phyloP scores from a whole-genome alignment of 1,140 invertebrate genomes.

The Drosophila carrolli region DNA sequence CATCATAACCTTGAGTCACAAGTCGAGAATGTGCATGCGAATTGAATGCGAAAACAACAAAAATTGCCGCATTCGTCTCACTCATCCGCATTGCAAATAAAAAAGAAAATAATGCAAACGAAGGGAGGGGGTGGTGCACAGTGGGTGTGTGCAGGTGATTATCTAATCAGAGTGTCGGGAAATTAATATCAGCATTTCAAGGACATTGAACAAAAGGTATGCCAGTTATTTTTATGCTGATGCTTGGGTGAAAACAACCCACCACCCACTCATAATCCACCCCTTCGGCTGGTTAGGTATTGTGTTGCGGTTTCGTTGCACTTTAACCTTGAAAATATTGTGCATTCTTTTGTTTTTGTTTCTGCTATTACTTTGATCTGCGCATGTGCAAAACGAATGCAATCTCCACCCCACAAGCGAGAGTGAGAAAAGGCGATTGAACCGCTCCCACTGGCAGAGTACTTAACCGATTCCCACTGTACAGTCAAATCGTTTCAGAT shows the following conservation, averaged over 20 bases:
- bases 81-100: slow-evolving; percentile 40
- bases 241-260: slow-evolving; percentile 7
- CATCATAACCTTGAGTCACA: slow-evolving; percentile 79
- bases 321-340: slow-evolving; percentile 83
- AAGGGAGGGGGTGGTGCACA: neutral
- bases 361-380: slow-evolving; percentile 7
- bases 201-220: slow-evolving; percentile 58
- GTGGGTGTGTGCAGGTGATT: slow-evolving; percentile 39
- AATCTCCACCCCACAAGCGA: slow-evolving; percentile 7
- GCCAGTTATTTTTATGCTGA: slow-evolving; percentile 28
- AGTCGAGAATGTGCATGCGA: slow-evolving; percentile 78
- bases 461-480: slow-evolving; percentile 17
- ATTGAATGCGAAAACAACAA: slow-evolving; percentile 69
- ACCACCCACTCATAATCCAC: slow-evolving; percentile 1
- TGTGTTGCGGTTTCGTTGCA: slow-evolving; percentile 82
- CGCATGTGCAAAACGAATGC: slow-evolving; percentile 68
- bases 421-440: slow-evolving; percentile 20
- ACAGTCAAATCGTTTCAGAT: slow-evolving; percentile 32
- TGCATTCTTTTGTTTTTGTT: slow-evolving; percentile 48
- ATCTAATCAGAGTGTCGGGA: slow-evolving; percentile 62
- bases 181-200: slow-evolving; percentile 66
- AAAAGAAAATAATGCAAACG: neutral
- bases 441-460: slow-evolving; percentile 2
- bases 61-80: slow-evolving; percentile 16
- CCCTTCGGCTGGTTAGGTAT: slow-evolving; percentile 39